Percentiles rank a stretch among this genome's conserved stretches.
Evolutionary conservation across 2,797 vertebrate genomes (phyloP).

Genomic region (Threskiornis aethiopicus): DNA sequence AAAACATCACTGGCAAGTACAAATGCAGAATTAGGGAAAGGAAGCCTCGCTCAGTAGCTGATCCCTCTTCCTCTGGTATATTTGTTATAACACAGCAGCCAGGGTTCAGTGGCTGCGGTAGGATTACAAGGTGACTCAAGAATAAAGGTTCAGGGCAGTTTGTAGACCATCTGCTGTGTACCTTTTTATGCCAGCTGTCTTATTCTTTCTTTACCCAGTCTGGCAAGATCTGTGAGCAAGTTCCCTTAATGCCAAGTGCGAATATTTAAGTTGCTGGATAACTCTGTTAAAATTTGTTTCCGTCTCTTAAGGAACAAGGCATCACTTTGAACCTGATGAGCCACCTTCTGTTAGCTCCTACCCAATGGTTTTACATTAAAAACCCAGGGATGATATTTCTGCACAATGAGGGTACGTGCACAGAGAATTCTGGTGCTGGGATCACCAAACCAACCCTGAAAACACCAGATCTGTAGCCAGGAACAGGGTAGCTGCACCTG

Average conservation of each 20-base stretch:
- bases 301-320: neutral
- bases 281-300: neutral
- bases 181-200: neutral
- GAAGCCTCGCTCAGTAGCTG: neutral
- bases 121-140: neutral
- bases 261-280: neutral
- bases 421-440: neutral
- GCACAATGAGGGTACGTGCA: fast-evolving
- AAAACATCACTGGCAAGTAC: neutral
- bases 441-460: neutral
- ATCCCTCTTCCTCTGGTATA: neutral
- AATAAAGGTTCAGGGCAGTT: neutral
- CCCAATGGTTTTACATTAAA: neutral
- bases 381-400: neutral
- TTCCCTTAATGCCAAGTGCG: neutral
- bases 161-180: neutral
- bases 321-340: neutral
- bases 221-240: neutral
- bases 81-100: neutral
- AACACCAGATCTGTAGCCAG: neutral
- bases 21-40: neutral
- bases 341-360: neutral
- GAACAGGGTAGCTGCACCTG: neutral
- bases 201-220: neutral
- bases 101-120: neutral